A percentile compares a stretch with the other conserved stretches of the same genome.
Conservation (phyloP, 2,797 vertebrate genomes). For the Fundulus diaphanus region DNA sequence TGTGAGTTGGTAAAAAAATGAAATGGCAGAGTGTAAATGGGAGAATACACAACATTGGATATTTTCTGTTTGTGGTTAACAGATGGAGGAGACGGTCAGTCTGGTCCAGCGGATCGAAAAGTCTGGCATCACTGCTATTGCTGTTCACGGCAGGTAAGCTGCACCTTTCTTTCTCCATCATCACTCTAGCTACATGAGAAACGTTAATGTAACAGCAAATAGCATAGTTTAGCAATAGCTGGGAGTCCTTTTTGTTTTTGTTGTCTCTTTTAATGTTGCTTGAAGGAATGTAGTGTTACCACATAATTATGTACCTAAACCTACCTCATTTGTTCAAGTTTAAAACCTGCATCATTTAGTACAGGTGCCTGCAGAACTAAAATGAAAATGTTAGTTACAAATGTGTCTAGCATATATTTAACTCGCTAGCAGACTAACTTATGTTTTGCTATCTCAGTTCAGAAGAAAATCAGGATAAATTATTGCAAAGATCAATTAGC, state of each 20-base stretch:
- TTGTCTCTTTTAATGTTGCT: background rate
- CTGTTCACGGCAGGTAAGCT: constrained; percentile 93
- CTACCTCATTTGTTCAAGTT: background rate
- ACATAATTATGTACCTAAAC: background rate
- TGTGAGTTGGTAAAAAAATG: background rate
- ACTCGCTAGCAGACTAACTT: background rate
- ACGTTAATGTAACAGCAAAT: background rate
- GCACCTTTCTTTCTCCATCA: background rate
- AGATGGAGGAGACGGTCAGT: constrained; percentile 90
- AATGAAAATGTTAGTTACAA: background rate
- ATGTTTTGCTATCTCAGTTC: background rate
- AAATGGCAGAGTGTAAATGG: background rate
- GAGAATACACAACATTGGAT: background rate
- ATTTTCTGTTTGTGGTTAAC: constrained; percentile 22
- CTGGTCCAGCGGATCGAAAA: constrained; percentile 91
- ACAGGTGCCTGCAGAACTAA: background rate
- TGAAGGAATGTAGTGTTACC: background rate
- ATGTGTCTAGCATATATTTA: background rate
- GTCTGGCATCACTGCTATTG: constrained; percentile 91
- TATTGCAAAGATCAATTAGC: background rate
- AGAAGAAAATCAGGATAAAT: background rate
- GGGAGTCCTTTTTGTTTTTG: background rate
- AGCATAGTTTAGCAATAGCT: background rate
- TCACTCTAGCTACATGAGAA: background rate
- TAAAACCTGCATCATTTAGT: background rate